Evolutionary conservation across 2,113 vertebrate genomes (phyloP), one percentile per base, ranked within the genome.

Genomic region (Loxodonta africana): DNA sequence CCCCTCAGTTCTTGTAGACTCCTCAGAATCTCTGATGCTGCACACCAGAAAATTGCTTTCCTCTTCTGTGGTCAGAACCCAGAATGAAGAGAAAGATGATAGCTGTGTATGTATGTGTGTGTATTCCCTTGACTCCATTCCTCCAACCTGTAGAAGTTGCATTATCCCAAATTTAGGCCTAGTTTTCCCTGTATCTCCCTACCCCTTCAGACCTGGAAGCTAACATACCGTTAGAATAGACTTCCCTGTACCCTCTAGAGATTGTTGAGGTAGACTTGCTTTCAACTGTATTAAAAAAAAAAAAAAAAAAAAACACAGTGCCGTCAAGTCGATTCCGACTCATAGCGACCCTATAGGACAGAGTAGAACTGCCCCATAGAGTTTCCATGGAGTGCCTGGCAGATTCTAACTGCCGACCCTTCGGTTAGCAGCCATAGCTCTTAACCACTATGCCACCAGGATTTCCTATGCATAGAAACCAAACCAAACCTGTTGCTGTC

Each of bases 181-280:
- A 1, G 30, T 57, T 76, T 60, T 76, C 37, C 89, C 65, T 44
- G 33, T 33, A 0, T 46, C 10, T 73, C 33, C 41, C 53, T 82
- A 46, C 7, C 25, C 33, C 8, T 71, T 93, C 67, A 41, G 33
- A 60, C 21, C 87, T 44, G 37, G 65, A 20, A 57, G 62, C 91
- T 57, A 48, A 69, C 44, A 25, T 30, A 11, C 44, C 33, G 2
- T 85, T 37, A n/a, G 28, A 63, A 23, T 46, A 65, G 74, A 60
- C 73, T 51, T 86, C 23, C 53, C 26, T 62, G 8, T 30, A 2
- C 10, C 10, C 26, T 48, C 46, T 41, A 53, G 37, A 88, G 91
- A 94, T 30, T 97, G 91, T 57, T 5, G 8, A 77, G 37, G 83
- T 93, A 69, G 46, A 30, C 67, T 76, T 86, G 71, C 63, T 93